phyloP scores from a whole-genome alignment of 2,888 invertebrate species.

The Polydrusus tereticollis region DNA sequence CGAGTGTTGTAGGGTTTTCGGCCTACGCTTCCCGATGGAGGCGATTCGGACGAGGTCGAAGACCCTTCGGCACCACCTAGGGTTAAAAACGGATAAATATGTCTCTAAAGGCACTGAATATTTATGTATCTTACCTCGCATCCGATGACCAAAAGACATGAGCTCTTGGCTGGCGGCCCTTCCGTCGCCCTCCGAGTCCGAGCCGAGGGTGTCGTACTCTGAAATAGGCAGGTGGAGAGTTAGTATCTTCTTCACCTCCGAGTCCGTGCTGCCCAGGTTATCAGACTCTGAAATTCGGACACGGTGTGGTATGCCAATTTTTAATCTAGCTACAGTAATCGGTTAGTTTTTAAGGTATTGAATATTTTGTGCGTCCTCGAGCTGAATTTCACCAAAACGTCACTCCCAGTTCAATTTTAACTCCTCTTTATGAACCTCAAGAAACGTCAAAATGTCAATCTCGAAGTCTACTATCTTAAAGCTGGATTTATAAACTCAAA shows the following conservation, averaged over 20 bases:
- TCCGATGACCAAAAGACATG: conserved; percentile 69
- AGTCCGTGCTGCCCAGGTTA: conserved; percentile 95
- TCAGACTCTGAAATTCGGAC: conserved; percentile 81
- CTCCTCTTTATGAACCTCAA: too few species aligned
- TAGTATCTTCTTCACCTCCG: conserved; percentile 94
- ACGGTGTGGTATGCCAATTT: conserved; percentile 9
- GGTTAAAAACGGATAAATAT: background rate
- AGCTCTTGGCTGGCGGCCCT: conserved; percentile 74
- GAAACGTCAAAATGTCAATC: too few species aligned
- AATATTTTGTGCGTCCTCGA: background rate
- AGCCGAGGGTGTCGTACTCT: conserved; percentile 89
- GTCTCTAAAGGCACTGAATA: too few species aligned
- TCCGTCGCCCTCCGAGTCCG: conserved; percentile 85
- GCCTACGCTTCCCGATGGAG: conserved; percentile 72
- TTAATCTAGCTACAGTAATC: background rate
- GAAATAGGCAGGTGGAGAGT: conserved; percentile 93
- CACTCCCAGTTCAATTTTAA: too few species aligned
- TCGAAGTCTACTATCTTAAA: too few species aligned
- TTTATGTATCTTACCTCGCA: conserved; percentile 63
- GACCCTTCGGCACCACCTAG: conserved; percentile 81
- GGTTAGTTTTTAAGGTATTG: background rate
- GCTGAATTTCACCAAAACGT: background rate
- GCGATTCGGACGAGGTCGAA: conserved; percentile 83
- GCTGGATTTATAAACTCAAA: too few species aligned
- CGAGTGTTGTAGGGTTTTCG: conserved; percentile 77